Evolutionary conservation across 2,797 vertebrate genomes (phyloP).

Genomic region (Platyrinchus mystaceus): DNA sequence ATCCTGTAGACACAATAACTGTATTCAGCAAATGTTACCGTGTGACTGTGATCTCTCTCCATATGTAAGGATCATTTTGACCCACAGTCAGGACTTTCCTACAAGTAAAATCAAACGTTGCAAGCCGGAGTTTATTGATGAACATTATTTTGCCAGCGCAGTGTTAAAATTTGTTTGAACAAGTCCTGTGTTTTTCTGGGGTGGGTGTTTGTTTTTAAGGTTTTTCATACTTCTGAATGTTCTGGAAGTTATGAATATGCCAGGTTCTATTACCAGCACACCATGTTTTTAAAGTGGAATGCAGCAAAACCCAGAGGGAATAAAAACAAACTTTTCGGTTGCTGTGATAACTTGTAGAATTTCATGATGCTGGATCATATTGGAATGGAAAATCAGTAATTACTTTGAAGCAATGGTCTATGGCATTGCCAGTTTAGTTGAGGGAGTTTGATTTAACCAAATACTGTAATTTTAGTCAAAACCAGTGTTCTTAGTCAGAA

Average conservation of each 20-base stretch:
- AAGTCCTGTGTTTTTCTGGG: rapidly evolving
- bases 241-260: neutral
- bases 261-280: neutral
- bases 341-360: neutral
- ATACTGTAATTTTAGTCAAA: neutral
- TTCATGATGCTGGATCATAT: neutral
- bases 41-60: neutral
- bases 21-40: neutral
- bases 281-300: neutral
- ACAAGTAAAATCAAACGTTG: neutral
- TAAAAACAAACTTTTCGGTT: rapidly evolving
- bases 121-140: neutral
- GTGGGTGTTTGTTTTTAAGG: neutral
- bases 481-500: neutral
- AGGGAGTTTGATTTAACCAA: neutral
- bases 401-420: neutral
- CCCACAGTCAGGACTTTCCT: neutral
- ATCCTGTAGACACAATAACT: neutral
- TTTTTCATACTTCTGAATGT: neutral
- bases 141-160: neutral
- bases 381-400: neutral
- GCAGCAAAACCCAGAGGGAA: neutral
- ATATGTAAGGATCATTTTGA: neutral
- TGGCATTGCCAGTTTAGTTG: neutral
- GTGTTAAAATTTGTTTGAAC: neutral